Conservation (phyloP, 2,113 vertebrate genomes). For the Pterocles orientalis region DNA sequence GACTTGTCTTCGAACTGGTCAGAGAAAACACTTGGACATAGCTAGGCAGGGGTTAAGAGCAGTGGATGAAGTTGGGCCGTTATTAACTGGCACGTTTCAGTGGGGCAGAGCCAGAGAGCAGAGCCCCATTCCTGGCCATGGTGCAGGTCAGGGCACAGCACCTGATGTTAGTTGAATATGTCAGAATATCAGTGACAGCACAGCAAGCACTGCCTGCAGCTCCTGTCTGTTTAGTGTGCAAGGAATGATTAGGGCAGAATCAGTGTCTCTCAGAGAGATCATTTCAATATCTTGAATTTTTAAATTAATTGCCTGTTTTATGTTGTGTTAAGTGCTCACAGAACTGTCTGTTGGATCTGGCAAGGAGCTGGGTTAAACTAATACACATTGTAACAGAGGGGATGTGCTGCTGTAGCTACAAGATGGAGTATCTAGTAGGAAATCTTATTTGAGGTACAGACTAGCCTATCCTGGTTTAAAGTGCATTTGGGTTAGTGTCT, state of each 20-base stretch:
- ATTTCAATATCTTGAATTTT: background rate
- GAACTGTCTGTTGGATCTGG: background rate
- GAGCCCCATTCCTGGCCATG: background rate
- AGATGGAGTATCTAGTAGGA: slow-evolving; percentile 23
- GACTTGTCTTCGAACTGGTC: background rate
- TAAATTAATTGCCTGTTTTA: background rate
- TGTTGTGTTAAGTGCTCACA: background rate
- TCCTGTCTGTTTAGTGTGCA: background rate
- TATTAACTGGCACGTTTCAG: background rate
- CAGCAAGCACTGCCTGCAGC: background rate
- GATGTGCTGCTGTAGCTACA: slow-evolving; percentile 37
- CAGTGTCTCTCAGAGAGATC: background rate
- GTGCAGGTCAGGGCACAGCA: background rate
- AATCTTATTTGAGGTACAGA: background rate
- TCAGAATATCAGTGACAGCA: background rate
- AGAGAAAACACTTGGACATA: background rate
- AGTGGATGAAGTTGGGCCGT: background rate
- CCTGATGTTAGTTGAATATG: background rate
- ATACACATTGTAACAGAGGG: background rate
- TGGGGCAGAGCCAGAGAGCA: background rate
- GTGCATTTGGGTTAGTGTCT: background rate
- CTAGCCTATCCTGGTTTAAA: background rate
- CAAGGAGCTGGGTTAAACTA: background rate
- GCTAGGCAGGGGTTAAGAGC: background rate
- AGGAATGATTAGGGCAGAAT: background rate